Conservation (phyloP, 2,888 invertebrate genomes). For the Osedax fenrisi region DNA sequence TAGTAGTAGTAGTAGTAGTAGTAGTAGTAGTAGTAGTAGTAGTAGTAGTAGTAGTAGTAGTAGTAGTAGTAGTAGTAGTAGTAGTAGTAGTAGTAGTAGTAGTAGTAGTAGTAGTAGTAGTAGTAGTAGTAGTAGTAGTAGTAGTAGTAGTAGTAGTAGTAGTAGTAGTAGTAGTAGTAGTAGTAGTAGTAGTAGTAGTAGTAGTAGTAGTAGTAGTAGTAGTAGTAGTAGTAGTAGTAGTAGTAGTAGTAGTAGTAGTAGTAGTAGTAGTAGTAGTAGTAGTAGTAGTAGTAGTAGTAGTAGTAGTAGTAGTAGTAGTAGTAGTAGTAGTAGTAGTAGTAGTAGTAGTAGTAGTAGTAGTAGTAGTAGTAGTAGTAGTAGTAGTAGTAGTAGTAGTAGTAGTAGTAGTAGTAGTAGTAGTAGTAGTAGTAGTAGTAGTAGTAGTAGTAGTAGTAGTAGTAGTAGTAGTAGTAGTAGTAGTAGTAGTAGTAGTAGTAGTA, state of each 20-base stretch:
- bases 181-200: no score
- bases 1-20: no score
- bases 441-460: neutral
- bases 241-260: neutral
- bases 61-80: no score
- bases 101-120: no score
- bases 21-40: no score
- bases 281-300: neutral
- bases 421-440: neutral
- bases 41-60: no score
- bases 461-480: neutral
- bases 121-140: no score
- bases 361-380: neutral
- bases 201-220: no score
- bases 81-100: no score
- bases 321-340: neutral
- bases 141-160: no score
- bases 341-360: neutral
- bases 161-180: no score
- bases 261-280: neutral
- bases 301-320: neutral
- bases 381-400: neutral
- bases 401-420: neutral
- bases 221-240: no score
- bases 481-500: neutral